Evolutionary conservation across 2,888 invertebrate genomes (phyloP), one percentile per base, ranked within the genome.

Genomic region (Strigamia crassipes): DNA sequence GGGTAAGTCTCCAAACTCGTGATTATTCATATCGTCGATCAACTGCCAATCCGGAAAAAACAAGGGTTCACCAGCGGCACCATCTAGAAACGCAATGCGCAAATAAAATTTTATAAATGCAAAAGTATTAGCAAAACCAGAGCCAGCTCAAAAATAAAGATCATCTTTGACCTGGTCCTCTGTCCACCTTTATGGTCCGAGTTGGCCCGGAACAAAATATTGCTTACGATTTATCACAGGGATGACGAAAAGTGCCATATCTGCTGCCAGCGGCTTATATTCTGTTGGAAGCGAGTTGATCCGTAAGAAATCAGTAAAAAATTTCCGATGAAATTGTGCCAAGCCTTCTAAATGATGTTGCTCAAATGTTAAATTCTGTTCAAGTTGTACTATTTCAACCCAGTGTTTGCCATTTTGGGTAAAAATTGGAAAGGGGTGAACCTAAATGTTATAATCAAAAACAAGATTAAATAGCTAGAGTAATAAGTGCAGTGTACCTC

Each of bases 371-470:
- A 78, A 12, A 13, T 34, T 12, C 9, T 27, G 4, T 5, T 78
- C 78, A 8, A 78, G 5, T 31, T 23, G 13, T 1, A 15, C n/a
- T 4, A 78, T 38, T 78, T 78, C 31, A 27, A 78, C 78, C 78
- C 78, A 78, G 27, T 34, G 34, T 38, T 78, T 78, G 78, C 38
- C 31, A n/a, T 21, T 2, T 78, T 12, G 38, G 3, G 21, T n/a
- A n/a, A 34, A 78, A 21, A 78, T 12, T 78, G 78, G 78, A 78
- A 78, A 78, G 18, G 78, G 78, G 2, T 78, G 1, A 15, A 78
- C 23, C 78, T 78, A 38, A 38, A 34, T 27, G n/a, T 13, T 31
- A 78, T 15, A 78, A 6, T 23, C 10, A 15, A 9, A 77, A 10
- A 77, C 15, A 56, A 56, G 9, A 61, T 61, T 61, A 61, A 61